Evolutionary conservation across 2,888 invertebrate genomes (phyloP).

Genomic region (Gerris lacustris): DNA sequence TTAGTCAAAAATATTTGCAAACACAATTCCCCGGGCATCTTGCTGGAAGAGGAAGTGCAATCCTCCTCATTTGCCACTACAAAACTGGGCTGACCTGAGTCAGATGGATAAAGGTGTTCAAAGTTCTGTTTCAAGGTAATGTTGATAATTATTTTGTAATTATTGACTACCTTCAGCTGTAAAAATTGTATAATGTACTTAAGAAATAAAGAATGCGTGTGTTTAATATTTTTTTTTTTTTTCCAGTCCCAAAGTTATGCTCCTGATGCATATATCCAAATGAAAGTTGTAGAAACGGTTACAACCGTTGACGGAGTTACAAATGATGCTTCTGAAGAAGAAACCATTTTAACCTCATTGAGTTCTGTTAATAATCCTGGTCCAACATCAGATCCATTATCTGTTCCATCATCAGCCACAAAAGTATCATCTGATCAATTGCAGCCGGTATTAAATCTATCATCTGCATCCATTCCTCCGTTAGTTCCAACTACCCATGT

Average conservation of each 20-base stretch:
- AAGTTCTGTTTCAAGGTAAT: too few relatives aligned
- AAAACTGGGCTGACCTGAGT: too few relatives aligned
- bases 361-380: not conserved
- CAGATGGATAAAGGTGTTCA: too few relatives aligned
- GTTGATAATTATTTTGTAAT: too few relatives aligned
- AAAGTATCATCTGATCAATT: not conserved
- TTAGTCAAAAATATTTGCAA: too few relatives aligned
- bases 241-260: constrained; percentile 87
- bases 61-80: too few relatives aligned
- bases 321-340: not conserved
- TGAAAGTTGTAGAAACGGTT: constrained; percentile 91
- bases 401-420: constrained; percentile 6
- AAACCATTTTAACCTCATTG: too few relatives aligned
- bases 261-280: constrained; percentile 86
- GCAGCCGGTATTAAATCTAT: constrained; percentile 2
- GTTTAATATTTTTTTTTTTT: constrained; percentile 12
- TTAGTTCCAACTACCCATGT: not conserved
- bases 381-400: constrained; percentile 11
- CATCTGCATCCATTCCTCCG: constrained; percentile 4
- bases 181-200: too few relatives aligned
- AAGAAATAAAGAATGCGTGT: too few relatives aligned
- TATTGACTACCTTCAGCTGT: too few relatives aligned
- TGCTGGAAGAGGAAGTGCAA: too few relatives aligned
- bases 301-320: constrained; percentile 44
- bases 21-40: too few relatives aligned